phyloP scores from a whole-genome alignment of 1,140 invertebrate genomes.

The Cryptotermes secundus region DNA sequence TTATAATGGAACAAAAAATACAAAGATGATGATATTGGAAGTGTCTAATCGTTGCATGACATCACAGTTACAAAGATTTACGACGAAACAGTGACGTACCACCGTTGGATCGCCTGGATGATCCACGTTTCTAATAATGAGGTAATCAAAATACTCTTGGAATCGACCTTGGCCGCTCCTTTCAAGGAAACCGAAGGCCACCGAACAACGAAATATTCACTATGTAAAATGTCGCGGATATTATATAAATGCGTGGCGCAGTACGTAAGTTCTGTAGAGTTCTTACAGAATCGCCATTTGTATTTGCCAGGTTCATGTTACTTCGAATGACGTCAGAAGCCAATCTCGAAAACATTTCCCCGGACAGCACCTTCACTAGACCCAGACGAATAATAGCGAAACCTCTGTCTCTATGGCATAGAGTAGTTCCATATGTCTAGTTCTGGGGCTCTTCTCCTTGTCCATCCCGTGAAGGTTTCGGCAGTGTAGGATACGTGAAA shows the following conservation, averaged over 20 bases:
- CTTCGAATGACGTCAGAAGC: background rate
- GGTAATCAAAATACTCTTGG: background rate
- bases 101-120: background rate
- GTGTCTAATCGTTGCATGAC: background rate
- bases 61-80: background rate
- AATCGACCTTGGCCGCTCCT: background rate
- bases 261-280: background rate
- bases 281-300: background rate
- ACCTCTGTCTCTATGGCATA: no score
- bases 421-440: no score
- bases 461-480: no score
- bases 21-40: background rate
- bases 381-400: no score
- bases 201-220: background rate
- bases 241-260: background rate
- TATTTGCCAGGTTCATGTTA: background rate
- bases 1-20: no score
- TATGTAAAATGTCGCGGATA: background rate
- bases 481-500: no score
- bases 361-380: no score
- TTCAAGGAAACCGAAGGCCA: background rate
- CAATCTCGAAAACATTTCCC: background rate
- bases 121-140: background rate
- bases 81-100: background rate
- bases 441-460: no score